These are phyloP conservation scores for Phaethornis superciliosus DNA, from an alignment of 2,113 vertebrate genomes.

Conservation along the genomic window DNA sequence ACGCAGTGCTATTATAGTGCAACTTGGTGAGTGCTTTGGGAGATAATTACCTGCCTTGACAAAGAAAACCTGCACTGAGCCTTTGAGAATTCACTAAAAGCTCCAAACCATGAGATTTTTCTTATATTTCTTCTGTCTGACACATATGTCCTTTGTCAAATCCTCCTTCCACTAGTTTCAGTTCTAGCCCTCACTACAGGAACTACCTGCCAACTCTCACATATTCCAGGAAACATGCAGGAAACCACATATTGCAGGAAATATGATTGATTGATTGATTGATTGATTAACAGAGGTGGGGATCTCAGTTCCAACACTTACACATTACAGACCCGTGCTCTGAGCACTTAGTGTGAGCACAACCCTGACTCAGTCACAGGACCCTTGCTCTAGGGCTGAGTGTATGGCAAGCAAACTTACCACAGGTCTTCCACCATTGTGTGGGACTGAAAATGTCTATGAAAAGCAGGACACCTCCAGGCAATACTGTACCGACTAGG, in stretches of 20 bases:
- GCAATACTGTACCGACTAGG: neutral
- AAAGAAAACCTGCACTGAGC: neutral
- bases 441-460: neutral
- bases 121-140: neutral
- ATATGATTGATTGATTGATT: neutral
- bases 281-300: neutral
- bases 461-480: neutral
- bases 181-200: neutral
- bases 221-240: neutral
- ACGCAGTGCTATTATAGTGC: neutral
- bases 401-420: neutral
- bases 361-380: neutral
- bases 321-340: neutral
- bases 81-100: neutral
- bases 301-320: neutral
- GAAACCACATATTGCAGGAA: neutral
- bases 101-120: neutral
- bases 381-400: neutral
- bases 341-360: neutral
- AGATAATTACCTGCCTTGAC: constrained; percentile 2
- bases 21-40: neutral
- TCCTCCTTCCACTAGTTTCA: neutral
- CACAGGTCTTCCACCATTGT: neutral
- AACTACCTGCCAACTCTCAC: neutral
- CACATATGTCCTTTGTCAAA: neutral